A percentile compares a stretch with the other conserved stretches of the same genome.
Evolutionary conservation across 2,797 vertebrate genomes (phyloP).

Genomic region (Chiloscyllium punctatum): DNA sequence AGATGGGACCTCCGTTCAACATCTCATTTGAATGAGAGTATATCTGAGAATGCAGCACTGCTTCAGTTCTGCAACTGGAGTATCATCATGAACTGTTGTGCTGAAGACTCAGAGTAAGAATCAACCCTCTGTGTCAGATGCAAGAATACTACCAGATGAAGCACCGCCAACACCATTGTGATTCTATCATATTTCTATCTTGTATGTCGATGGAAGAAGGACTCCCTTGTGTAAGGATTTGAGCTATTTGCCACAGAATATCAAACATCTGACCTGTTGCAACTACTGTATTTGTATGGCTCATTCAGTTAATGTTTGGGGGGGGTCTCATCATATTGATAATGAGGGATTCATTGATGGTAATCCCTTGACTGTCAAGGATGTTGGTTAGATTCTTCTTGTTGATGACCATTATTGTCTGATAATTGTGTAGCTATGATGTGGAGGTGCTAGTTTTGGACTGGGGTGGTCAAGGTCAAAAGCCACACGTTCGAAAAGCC

Average conservation of each 20-base stretch:
- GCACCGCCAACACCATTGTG: not conserved
- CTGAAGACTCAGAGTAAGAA: too few relatives aligned
- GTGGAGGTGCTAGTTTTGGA: too few relatives aligned
- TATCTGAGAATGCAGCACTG: not conserved
- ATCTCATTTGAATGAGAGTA: not conserved
- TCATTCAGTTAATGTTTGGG: too few relatives aligned
- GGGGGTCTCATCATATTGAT: too few relatives aligned
- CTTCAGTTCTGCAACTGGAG: not conserved
- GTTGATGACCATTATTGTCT: too few relatives aligned
- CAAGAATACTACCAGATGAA: not conserved
- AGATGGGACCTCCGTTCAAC: not conserved
- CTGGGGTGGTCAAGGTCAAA: too few relatives aligned
- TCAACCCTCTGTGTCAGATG: not conserved
- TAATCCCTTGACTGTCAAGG: not conserved
- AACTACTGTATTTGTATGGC: not conserved
- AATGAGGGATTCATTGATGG: too few relatives aligned
- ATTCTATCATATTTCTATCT: not conserved
- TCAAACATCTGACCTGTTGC: not conserved
- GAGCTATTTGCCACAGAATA: not conserved
- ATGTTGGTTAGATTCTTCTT: not conserved
- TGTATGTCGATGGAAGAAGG: not conserved
- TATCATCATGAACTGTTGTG: not conserved
- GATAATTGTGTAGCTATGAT: too few relatives aligned
- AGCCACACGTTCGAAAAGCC: too few relatives aligned
- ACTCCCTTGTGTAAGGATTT: not conserved